Evolutionary conservation across 2,797 vertebrate species (phyloP), one percentile per base, ranked within the genome.

Genomic region (Urocyon cinereoargenteus): DNA sequence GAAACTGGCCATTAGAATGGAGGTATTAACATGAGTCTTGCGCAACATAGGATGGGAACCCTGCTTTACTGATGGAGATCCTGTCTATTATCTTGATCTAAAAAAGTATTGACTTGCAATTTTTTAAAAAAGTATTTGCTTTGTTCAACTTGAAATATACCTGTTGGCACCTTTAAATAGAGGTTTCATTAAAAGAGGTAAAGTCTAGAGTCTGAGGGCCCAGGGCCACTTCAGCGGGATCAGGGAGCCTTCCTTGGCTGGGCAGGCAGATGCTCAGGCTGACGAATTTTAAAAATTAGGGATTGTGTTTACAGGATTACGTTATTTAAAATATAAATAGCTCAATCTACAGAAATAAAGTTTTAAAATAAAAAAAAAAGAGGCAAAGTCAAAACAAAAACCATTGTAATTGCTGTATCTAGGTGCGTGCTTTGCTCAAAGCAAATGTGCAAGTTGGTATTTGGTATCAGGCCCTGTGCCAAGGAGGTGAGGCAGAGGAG

Each of bases 1-100:
- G 62, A 97, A 97, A 96, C 79, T 97, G 95, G 82, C 53, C 62
- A 86, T 96, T 31, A 93, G 73, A 97, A 90, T 85, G 87, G 90
- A 96, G 86, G 34, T 28, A 34, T 72, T 90, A 90, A 90, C 2
- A 5, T 77, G 62, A 68, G 18, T 7, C 40, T 89, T 49, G 81
- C 16, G 6, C 8, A 78, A 73, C 72, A 53, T 45, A 21, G 16
- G 55, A 26, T 64, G 57, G 81, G 31, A 95, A 98, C 72, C 70
- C 51, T 95, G 26, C 36, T 96, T 66, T 64, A 84, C 51, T 68
- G 7, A 14, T 19, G n/a, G 45, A 64, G 51, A 83, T 66, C 49
- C 11, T 1, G 26, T 49, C 15, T n/a, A 66, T 77, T 96, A 61
- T 45, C 0, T 55, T 93, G n/a, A 5, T 68, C 82, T 94, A 11